A percentile compares a stretch with the other conserved stretches of the same genome.
Evolutionary conservation across 2,113 vertebrate genomes (phyloP).

Genomic region (Sula dactylatra): DNA sequence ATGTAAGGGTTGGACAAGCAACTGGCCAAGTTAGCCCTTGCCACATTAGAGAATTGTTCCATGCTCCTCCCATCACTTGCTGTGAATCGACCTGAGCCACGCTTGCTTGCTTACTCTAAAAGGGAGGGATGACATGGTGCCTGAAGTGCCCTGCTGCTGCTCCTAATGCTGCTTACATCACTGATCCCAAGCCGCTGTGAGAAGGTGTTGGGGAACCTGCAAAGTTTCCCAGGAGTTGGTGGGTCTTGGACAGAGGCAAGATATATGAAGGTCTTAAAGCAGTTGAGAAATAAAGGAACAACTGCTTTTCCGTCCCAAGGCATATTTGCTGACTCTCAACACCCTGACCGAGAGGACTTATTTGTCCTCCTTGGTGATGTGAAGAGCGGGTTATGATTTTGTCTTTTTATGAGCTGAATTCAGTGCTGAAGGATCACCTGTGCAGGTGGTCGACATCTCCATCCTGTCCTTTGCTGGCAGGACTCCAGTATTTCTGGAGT

Average conservation of each 20-base stretch:
- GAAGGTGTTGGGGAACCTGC: neutral
- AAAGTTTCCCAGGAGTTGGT: neutral
- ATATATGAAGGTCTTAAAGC: neutral
- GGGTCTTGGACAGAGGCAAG: neutral
- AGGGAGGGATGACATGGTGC: neutral
- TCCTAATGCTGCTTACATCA: neutral
- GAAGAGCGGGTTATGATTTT: neutral
- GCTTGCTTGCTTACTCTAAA: neutral
- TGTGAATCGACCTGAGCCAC: rapidly evolving
- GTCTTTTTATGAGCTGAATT: neutral
- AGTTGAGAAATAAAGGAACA: neutral
- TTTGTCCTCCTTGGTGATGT: neutral
- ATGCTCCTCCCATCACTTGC: neutral
- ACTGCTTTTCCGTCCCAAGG: neutral
- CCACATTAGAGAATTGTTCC: neutral
- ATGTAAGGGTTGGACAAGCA: neutral
- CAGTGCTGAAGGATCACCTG: neutral
- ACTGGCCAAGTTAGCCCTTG: neutral
- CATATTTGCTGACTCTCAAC: neutral
- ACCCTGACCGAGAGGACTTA: neutral
- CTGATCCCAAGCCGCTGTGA: neutral
- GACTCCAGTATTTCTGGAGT: neutral
- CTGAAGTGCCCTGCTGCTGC: neutral
- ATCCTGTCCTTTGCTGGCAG: slow-evolving; percentile 1
- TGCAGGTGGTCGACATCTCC: neutral